Conservation (phyloP, 1,140 invertebrate genomes). For the Drosophila watanabei region DNA sequence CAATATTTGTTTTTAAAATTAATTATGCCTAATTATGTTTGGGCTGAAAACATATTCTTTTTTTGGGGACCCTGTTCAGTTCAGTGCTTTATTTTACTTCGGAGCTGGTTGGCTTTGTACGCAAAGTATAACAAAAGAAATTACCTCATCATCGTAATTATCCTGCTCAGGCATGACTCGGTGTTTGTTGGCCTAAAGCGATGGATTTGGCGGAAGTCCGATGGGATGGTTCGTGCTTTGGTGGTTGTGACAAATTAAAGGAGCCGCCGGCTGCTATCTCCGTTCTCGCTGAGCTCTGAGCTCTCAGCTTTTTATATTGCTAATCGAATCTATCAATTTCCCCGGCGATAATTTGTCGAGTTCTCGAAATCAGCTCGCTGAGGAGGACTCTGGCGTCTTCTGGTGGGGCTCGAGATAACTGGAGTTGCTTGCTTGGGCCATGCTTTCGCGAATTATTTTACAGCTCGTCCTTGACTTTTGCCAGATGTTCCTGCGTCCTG, state of each 20-base stretch:
- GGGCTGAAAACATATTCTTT: slow-evolving; percentile 59
- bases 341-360: slow-evolving; percentile 61
- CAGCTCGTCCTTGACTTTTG: slow-evolving; percentile 63
- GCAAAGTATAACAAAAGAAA: slow-evolving; percentile 65
- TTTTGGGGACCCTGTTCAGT: slow-evolving; percentile 6
- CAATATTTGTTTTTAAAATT: slow-evolving; percentile 74
- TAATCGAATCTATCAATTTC: slow-evolving; percentile 81
- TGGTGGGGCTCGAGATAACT: slow-evolving; percentile 46
- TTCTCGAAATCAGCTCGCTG: slow-evolving; percentile 60
- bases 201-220: slow-evolving; percentile 51
- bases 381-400: slow-evolving; percentile 48
- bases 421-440: slow-evolving; percentile 56
- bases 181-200: slow-evolving; percentile 62
- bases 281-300: not conserved
- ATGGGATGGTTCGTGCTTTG: slow-evolving; percentile 17
- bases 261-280: slow-evolving; percentile 46
- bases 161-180: slow-evolving; percentile 82
- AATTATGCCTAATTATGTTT: slow-evolving; percentile 76
- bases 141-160: slow-evolving; percentile 85
- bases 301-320: slow-evolving; percentile 49
- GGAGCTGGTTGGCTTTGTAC: slow-evolving; percentile 11
- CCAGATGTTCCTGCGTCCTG: slow-evolving; percentile 20
- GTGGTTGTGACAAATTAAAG: slow-evolving; percentile 67
- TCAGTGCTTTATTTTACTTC: slow-evolving; percentile 6
- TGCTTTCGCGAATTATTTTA: slow-evolving; percentile 49